Conservation (phyloP, 1,140 invertebrate species). For the Drosophila nikananu region DNA sequence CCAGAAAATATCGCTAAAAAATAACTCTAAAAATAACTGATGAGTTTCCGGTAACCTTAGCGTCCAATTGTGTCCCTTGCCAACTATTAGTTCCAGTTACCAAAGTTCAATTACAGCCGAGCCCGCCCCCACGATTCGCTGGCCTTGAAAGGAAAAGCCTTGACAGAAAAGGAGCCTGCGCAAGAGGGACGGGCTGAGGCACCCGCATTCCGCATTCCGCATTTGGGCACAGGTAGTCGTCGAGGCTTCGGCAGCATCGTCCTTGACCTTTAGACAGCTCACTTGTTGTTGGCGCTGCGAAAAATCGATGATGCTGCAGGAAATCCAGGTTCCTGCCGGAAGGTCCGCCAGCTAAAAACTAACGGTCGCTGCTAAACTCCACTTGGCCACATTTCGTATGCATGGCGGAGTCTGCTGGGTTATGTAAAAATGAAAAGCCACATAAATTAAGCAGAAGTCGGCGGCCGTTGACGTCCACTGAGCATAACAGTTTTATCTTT, state of each 20-base stretch:
- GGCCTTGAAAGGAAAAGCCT: constrained; percentile 77
- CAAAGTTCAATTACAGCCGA: constrained; percentile 24
- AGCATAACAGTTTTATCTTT: constrained; percentile 81
- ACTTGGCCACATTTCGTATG: constrained; percentile 59
- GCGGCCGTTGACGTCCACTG: constrained; percentile 70
- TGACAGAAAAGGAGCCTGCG: constrained; percentile 47
- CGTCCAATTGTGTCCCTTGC: constrained; percentile 1
- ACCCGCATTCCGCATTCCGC: constrained; percentile 13
- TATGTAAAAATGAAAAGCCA: constrained; percentile 65
- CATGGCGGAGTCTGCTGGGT: constrained; percentile 50
- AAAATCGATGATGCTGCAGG: constrained; percentile 59
- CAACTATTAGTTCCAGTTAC: background rate
- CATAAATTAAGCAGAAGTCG: constrained; percentile 69
- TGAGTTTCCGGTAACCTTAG: constrained; percentile 6
- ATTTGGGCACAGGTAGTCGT: constrained; percentile 60
- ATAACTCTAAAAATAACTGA: background rate
- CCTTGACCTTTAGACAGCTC: constrained; percentile 70
- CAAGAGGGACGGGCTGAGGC: constrained; percentile 39
- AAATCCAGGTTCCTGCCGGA: constrained; percentile 7
- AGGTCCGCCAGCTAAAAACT: background rate
- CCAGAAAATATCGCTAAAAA: background rate
- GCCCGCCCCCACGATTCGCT: constrained; percentile 40
- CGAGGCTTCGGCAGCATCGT: constrained; percentile 46
- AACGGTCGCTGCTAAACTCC: constrained; percentile 12
- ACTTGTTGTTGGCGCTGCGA: constrained; percentile 64